A percentile compares a stretch with the other conserved stretches of the same genome.
Conservation (phyloP, 2,113 vertebrate species). For the Pelobates fuscus region DNA sequence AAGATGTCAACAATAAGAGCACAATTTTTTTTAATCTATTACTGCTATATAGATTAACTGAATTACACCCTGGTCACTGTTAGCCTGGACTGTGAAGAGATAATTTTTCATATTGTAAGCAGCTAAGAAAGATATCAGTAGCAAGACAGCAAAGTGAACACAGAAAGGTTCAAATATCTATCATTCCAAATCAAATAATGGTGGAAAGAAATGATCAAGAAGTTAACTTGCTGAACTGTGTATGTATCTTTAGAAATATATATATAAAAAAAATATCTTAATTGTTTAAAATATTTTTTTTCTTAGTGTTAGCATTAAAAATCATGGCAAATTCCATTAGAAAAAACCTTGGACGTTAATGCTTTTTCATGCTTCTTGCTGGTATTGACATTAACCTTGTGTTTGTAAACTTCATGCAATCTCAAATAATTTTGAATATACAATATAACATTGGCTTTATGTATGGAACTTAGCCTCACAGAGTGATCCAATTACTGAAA, state of each 20-base stretch:
- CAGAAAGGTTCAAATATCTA: conserved; percentile 2
- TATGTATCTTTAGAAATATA: neutral
- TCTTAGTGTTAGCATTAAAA: neutral
- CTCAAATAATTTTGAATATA: neutral
- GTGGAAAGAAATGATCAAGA: neutral
- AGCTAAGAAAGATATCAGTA: conserved; percentile 30
- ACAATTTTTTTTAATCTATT: conserved; percentile 3
- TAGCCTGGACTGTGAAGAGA: conserved; percentile 21
- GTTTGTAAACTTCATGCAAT: neutral
- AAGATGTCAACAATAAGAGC: conserved; percentile 22
- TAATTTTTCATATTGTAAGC: conserved; percentile 44
- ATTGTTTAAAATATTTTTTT: neutral
- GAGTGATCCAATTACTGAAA: too few species aligned
- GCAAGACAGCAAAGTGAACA: conserved; percentile 11
- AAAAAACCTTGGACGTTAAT: neutral
- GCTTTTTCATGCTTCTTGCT: neutral
- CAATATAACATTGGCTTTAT: neutral
- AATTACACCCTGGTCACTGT: conserved; percentile 14
- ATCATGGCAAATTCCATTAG: neutral
- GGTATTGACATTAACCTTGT: neutral
- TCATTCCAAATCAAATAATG: conserved; percentile 2
- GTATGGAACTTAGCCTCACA: too few species aligned
- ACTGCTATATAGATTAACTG: conserved; percentile 41
- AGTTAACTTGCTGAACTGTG: neutral
- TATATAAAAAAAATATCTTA: neutral